These are phyloP conservation scores for Ctenodactylus gundi DNA, from an alignment of 2,113 vertebrate species.

Conservation along the genomic window DNA sequence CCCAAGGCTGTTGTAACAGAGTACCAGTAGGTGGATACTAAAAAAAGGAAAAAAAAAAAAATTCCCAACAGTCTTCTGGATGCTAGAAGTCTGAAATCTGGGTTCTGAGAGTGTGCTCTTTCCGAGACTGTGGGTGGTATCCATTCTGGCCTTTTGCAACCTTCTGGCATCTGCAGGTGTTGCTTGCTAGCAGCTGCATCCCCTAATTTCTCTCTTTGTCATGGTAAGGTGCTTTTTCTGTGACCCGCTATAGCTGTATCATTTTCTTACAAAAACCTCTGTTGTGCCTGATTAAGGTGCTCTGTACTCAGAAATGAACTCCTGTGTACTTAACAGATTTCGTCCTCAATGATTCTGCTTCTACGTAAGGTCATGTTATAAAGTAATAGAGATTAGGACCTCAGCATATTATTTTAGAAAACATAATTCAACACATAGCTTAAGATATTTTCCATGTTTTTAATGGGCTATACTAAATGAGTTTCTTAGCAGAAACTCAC, in stretches of 20 bases:
- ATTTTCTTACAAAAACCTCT: neutral
- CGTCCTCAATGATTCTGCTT: neutral
- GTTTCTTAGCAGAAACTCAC: neutral
- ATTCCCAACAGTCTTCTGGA: no score
- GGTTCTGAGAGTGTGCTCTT: no score
- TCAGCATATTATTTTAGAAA: neutral
- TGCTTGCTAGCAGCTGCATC: neutral
- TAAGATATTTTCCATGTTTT: neutral
- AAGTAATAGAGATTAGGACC: neutral
- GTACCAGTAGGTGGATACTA: no score
- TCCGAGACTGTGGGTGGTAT: neutral
- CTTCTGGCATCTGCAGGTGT: neutral
- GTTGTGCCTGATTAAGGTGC: neutral
- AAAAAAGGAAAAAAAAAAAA: no score
- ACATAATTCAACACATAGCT: neutral
- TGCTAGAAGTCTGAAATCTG: neutral
- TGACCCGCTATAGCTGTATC: neutral
- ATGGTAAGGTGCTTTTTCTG: neutral
- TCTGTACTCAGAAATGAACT: no score
- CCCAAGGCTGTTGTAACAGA: neutral
- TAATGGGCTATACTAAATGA: neutral
- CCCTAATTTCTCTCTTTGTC: neutral
- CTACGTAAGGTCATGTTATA: neutral
- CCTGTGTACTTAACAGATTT: neutral
- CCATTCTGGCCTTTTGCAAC: neutral